phyloP scores from a whole-genome alignment of 2,888 invertebrate species.

The Apodemia zela region DNA sequence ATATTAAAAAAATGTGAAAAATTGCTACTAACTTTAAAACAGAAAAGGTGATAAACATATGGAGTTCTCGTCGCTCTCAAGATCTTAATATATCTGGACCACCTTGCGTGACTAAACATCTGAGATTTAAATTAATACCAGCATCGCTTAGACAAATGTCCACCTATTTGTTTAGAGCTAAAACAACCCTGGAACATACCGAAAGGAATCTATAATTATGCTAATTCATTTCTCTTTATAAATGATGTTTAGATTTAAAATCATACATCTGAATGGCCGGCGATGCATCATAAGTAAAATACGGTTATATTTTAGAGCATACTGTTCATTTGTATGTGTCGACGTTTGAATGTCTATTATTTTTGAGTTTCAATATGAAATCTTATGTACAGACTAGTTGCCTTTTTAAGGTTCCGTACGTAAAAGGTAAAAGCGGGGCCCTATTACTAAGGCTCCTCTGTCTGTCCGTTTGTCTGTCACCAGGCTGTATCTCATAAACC shows the following conservation, averaged over 20 bases:
- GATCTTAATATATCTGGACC: slow-evolving; percentile 4
- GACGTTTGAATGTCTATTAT: not conserved
- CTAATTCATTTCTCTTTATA: slow-evolving; percentile 15
- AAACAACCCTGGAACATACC: slow-evolving; percentile 14
- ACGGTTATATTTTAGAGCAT: slow-evolving; percentile 3
- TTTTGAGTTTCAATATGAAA: not conserved
- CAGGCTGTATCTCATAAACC: too few relatives aligned
- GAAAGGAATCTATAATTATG: slow-evolving; percentile 15
- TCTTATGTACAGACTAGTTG: not conserved
- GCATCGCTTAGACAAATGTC: slow-evolving; percentile 9
- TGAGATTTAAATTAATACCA: not conserved
- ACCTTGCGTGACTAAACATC: slow-evolving; percentile 8
- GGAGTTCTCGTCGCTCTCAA: not conserved
- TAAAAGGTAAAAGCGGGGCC: too few relatives aligned
- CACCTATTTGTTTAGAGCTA: slow-evolving; percentile 11
- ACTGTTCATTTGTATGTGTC: slow-evolving; percentile 5
- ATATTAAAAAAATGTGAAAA: too few relatives aligned
- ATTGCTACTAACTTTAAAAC: too few relatives aligned
- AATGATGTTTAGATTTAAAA: slow-evolving; percentile 17
- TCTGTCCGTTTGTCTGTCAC: too few relatives aligned
- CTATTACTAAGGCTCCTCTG: too few relatives aligned
- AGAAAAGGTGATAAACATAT: not conserved
- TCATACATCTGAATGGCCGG: slow-evolving; percentile 10
- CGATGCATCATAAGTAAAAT: slow-evolving; percentile 13
- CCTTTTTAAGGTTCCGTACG: too few relatives aligned